A percentile compares a stretch with the other conserved stretches of the same genome.
Evolutionary conservation across 2,888 invertebrate species (phyloP).

Genomic region (Torymus texanus): DNA sequence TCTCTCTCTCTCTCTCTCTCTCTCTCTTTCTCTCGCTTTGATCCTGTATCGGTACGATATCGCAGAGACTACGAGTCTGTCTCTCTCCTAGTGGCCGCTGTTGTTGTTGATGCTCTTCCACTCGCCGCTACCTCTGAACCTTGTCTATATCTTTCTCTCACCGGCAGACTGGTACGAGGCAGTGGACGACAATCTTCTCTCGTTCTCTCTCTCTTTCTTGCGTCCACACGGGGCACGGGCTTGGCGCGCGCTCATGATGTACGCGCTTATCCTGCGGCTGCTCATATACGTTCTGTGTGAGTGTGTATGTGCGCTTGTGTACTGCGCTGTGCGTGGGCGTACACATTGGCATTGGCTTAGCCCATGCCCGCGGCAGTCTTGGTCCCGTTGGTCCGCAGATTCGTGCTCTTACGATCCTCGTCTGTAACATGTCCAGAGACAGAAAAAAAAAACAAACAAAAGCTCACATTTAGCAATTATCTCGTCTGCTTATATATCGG

Average conservation of each 20-base stretch:
- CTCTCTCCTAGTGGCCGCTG: not conserved
- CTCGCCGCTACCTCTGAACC: not conserved
- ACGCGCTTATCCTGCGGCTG: not conserved
- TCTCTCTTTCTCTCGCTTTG: too few relatives aligned
- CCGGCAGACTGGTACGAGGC: too few relatives aligned
- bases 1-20: too few relatives aligned
- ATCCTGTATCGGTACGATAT: too few relatives aligned
- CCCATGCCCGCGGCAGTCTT: constrained; percentile 77
- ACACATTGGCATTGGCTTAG: constrained; percentile 60
- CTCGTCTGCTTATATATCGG: not conserved
- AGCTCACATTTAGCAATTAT: constrained; percentile 3
- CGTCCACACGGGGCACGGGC: not conserved
- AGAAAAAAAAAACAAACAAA: not conserved
- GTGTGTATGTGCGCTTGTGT: not conserved
- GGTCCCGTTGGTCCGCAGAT: constrained; percentile 80
- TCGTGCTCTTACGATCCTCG: constrained; percentile 78
- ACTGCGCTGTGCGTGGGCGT: constrained; percentile 43
- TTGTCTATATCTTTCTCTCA: too few relatives aligned
- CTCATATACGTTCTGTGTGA: not conserved
- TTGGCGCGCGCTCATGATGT: not conserved
- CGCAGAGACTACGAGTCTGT: not conserved
- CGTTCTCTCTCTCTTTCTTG: not conserved
- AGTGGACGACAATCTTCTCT: not conserved
- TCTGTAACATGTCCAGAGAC: constrained; percentile 72
- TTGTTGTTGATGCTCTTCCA: not conserved